Evolutionary conservation across 2,888 invertebrate species (phyloP), one percentile per base, ranked within the genome.

Genomic region (Oligia fasciuncula): DNA sequence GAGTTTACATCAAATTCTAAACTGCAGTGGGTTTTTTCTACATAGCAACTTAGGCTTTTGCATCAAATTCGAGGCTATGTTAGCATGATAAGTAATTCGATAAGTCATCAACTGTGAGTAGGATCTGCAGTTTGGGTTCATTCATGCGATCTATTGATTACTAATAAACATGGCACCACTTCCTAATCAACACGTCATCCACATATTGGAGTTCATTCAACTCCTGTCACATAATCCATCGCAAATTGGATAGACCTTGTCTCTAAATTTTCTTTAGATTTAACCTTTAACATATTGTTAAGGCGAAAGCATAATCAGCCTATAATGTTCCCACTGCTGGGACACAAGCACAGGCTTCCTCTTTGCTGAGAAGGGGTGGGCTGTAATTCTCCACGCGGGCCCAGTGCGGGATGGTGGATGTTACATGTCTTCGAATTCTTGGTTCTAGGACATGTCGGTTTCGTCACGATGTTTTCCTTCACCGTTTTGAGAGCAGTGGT

Each of bases 221-320:
- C 73, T 69, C 49, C 17, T 17, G 70, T 14, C 40, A 72, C 6
- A 49, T 87, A 81, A 85, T 79, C 81, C 69, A 46, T n/a, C 67
- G 29, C 51, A 85, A 86, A 83, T 88, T 77, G 88, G 88, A 85
- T 85, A 49, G 85, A 87, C 85, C 87, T 86, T 79, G 80, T 17
- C 72, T 77, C 14, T 87, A 74, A 87, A 85, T 66, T 85, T 73
- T 77, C 73, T 65, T 76, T 43, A 54, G 51, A 54, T 67, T 69
- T 17, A 57, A 54, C 66, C 46, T 67, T 13, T 69, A 67, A n/a
- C 62, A 75, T 57, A 49, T 40, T 66, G 13, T 60, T 79, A 65
- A 65, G 23, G 40, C 23, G 40, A 40, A 40, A 5, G 23, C 13
- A 60, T 60, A n/a, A 60, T 60, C n/a, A 60, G 4, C 13, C n/a